These are phyloP conservation scores for Setipinna tenuifilis DNA, from an alignment of 2,797 vertebrate species.

Conservation along the genomic window DNA sequence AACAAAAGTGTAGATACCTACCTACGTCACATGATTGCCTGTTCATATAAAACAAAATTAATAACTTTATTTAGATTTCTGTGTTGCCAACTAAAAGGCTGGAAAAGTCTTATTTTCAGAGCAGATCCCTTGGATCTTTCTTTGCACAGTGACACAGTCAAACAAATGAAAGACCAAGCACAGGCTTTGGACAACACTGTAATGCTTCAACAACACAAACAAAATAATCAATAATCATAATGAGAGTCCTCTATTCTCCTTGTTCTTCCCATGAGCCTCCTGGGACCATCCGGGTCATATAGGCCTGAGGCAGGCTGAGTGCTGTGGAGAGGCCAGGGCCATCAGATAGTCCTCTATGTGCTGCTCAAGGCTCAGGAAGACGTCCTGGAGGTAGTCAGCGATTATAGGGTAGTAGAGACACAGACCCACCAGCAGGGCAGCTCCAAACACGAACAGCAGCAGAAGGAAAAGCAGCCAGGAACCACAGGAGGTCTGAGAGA, in stretches of 20 bases:
- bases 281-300: conserved; percentile 61
- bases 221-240: not conserved
- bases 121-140: not conserved
- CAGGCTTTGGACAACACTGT: not conserved
- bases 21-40: not conserved
- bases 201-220: conserved; percentile 6
- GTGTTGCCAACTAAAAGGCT: not conserved
- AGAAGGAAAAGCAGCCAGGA: conserved; percentile 62
- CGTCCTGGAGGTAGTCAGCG: conserved; percentile 67
- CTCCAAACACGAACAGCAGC: conserved; percentile 62
- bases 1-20: not conserved
- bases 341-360: conserved; percentile 71
- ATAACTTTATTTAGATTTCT: not conserved
- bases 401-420: conserved; percentile 74
- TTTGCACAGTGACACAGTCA: not conserved
- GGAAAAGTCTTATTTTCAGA: not conserved
- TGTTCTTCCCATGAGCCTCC: not conserved
- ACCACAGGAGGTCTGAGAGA: conserved; percentile 44
- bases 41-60: not conserved
- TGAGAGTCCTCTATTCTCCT: not conserved
- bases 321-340: conserved; percentile 62
- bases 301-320: conserved; percentile 71
- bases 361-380: conserved; percentile 67
- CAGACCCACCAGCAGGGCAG: conserved; percentile 54
- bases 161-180: conserved; percentile 4